Conservation (phyloP, 1,140 invertebrate species). For the Nephotettix cincticeps region DNA sequence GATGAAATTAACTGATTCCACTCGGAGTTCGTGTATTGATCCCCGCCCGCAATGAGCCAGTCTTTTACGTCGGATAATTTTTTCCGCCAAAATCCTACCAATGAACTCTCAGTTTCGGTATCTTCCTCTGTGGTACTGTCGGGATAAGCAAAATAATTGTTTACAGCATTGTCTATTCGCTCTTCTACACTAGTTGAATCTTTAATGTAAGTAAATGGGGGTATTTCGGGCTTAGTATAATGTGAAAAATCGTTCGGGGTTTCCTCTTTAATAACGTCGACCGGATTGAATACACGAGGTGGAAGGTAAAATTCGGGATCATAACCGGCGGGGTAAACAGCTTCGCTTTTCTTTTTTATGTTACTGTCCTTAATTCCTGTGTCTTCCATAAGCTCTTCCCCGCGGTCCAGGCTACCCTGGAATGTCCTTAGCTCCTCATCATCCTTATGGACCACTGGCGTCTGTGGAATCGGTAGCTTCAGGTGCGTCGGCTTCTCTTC, state of each 20-base stretch:
- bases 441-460: conserved; percentile 15
- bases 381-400: background rate
- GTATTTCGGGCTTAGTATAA: background rate
- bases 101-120: conserved; percentile 28
- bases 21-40: conserved; percentile 36
- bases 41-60: conserved; percentile 49
- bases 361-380: background rate
- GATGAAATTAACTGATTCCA: conserved; percentile 41
- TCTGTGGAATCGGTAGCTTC: conserved; percentile 22
- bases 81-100: conserved; percentile 40
- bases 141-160: background rate
- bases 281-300: background rate
- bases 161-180: background rate
- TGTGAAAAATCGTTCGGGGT: background rate
- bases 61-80: conserved; percentile 53
- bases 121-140: background rate
- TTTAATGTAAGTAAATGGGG: conserved; percentile 17
- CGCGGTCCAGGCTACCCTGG: background rate
- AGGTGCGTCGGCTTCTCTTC: background rate
- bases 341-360: conserved; percentile 34
- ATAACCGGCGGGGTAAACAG: conserved; percentile 27
- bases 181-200: conserved; percentile 1
- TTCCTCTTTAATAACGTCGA: background rate
- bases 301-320: conserved; percentile 15
- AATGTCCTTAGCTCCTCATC: background rate